Percentiles rank a stretch among this genome's conserved stretches.
These are phyloP conservation scores for Protonibea diacanthus DNA, from an alignment of 2,797 vertebrate species.

Conservation along the genomic window DNA sequence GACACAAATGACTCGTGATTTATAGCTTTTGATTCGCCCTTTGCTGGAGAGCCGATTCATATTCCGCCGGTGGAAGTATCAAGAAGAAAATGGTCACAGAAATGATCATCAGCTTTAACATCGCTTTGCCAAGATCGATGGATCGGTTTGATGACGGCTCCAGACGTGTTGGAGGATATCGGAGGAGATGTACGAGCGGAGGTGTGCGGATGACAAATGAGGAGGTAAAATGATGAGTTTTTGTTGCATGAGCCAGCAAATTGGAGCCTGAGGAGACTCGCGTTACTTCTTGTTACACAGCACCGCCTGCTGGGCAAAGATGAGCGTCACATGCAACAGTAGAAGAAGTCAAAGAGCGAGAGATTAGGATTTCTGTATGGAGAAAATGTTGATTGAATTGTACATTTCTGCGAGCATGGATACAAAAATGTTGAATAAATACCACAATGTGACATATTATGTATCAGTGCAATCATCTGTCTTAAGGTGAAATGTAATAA, in stretches of 20 bases:
- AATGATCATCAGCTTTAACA: conserved; percentile 40
- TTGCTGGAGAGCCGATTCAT: conserved; percentile 52
- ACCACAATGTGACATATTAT: not conserved
- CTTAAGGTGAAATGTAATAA: not conserved
- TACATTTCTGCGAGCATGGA: not conserved
- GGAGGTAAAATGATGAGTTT: conserved; percentile 1
- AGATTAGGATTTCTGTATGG: not conserved
- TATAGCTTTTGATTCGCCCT: conserved; percentile 62
- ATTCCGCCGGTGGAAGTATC: conserved; percentile 44
- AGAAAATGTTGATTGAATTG: not conserved
- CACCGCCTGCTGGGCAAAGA: conserved; percentile 71
- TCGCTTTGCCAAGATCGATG: conserved; percentile 26
- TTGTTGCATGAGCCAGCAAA: not conserved
- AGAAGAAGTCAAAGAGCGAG: too few relatives aligned
- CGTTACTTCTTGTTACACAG: conserved; percentile 14
- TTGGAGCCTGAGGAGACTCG: too few relatives aligned
- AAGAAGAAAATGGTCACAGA: conserved; percentile 35
- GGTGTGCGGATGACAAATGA: not conserved
- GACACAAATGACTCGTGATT: conserved; percentile 73
- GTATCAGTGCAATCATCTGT: too few relatives aligned
- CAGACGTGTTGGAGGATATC: conserved; percentile 18
- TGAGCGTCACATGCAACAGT: not conserved
- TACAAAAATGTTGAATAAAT: not conserved
- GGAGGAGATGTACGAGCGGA: conserved; percentile 5
- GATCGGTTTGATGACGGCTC: conserved; percentile 23